Evolutionary conservation across 2,888 invertebrate genomes (phyloP), one percentile per base, ranked within the genome.

Genomic region (Cryptosula pallasiana): DNA sequence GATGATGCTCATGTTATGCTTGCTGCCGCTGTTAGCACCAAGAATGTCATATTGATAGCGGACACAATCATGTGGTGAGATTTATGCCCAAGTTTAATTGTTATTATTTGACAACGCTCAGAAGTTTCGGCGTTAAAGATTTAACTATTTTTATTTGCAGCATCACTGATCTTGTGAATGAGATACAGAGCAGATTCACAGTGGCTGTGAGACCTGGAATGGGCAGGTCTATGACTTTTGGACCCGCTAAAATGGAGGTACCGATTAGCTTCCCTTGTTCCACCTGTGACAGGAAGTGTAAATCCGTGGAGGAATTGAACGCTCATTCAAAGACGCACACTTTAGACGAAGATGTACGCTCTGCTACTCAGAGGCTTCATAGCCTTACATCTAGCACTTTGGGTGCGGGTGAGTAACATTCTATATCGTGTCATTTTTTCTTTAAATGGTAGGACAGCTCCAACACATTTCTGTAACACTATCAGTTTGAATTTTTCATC

Each of bases 1-100:
- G 63, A 63, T 29, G 63, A 63, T 63, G 63, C 63, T 2, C 63
- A 63, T 63, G 63, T 63, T 13, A 63, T 63, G 63, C 63, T 63
- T 27, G 63, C 63, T 63, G 63, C 63, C 3, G 63, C 63, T 13
- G 63, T 63, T 13, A 63, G 63, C 32, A 63, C 63, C 1, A 63
- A 27, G n/a, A 63, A 63, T 32, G 32, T 63, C 13, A 34, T 27
- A 13, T 32, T 63, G 9, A 63, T 63, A 20, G 27, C 63, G 32
- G 63, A 63, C 34, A 63, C 63, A 32, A 63, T 63, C 63, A 63
- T 63, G 63, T 63, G 63, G 63, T 63, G 32, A 32, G 63, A 45
- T 20, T n/a, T n/a, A n/a, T n/a, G n/a, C n/a, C n/a, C 20, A 45
- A 45, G 45, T 45, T 45, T 45, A 45, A 45, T 45, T 5, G 9